phyloP scores from a whole-genome alignment of 2,113 vertebrate genomes.

The Megatriorchis doriae region DNA sequence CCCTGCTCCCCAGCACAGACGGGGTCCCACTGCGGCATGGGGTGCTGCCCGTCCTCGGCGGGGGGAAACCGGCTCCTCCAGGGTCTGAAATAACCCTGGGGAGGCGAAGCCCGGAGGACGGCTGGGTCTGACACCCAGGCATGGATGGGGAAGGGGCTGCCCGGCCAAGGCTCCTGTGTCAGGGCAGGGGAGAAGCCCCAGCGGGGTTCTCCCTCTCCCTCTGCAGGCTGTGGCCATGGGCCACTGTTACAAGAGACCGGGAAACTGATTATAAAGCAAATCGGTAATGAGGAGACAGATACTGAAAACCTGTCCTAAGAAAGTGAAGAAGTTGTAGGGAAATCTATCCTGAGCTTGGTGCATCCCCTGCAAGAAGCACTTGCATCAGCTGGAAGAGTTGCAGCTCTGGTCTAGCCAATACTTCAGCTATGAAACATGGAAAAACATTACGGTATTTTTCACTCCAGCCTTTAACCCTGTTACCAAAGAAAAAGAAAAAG shows the following conservation, averaged over 20 bases:
- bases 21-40: fast-evolving
- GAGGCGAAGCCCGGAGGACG: fast-evolving
- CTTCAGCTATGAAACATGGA: not conserved
- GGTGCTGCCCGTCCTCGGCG: fast-evolving
- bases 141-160: not conserved
- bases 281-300: not conserved
- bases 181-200: not conserved
- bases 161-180: not conserved
- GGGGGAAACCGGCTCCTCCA: not conserved
- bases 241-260: fast-evolving
- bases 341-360: not conserved
- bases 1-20: fast-evolving
- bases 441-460: fast-evolving
- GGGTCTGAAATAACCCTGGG: not conserved
- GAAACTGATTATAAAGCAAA: not conserved
- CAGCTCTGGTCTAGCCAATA: not conserved
- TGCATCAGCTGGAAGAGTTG: not conserved
- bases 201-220: not conserved
- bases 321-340: not conserved
- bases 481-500: not conserved
- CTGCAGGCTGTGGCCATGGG: not conserved
- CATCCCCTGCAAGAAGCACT: not conserved
- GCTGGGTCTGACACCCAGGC: not conserved
- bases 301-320: not conserved
- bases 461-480: not conserved